Evolutionary conservation across 2,797 vertebrate species (phyloP).

Genomic region (Enteromius treurensis): DNA sequence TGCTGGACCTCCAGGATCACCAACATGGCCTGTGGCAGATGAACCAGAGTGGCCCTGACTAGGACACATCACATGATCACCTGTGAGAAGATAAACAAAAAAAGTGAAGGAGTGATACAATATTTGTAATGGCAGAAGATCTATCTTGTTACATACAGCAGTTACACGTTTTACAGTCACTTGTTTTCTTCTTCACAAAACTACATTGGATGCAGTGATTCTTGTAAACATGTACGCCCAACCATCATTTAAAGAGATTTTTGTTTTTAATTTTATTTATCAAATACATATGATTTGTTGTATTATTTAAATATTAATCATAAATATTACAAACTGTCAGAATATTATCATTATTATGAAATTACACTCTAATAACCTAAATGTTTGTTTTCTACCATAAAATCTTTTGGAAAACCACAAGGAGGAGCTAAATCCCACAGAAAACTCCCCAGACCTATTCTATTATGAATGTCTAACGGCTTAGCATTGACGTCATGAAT

Average conservation of each 20-base stretch:
- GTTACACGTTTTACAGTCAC: neutral
- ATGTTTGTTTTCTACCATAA: neutral
- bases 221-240: neutral
- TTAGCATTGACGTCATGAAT: constrained; percentile 42
- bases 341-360: neutral
- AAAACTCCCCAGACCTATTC: constrained; percentile 49
- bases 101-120: neutral
- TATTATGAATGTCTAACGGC: constrained; percentile 36
- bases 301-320: neutral
- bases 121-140: neutral
- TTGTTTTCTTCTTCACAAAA: neutral
- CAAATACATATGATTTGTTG: neutral
- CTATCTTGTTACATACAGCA: neutral
- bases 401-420: constrained; percentile 65
- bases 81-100: constrained; percentile 63
- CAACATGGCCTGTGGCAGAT: constrained; percentile 76
- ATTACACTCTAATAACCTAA: neutral
- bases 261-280: neutral
- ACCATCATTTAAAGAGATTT: neutral
- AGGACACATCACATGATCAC: constrained; percentile 83
- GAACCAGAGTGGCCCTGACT: constrained; percentile 83
- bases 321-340: neutral
- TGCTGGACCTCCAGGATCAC: constrained; percentile 77
- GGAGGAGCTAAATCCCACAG: constrained; percentile 71
- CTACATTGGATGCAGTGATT: neutral